Conservation (phyloP, 2,888 invertebrate species). For the Malthinus flaveolus region DNA sequence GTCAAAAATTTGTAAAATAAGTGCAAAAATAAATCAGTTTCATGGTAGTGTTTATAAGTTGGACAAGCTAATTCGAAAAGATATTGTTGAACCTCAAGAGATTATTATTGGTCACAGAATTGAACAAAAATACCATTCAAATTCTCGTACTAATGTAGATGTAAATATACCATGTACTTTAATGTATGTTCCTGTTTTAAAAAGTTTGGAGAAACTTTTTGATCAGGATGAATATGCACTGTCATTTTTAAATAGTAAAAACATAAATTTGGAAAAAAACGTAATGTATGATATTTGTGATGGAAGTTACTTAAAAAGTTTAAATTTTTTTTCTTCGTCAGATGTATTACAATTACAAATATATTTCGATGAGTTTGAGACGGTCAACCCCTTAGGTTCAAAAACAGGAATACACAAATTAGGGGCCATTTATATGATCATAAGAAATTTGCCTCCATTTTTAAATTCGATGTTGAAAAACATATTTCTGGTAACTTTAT, state of each 20-base stretch:
- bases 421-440: slow-evolving; percentile 19
- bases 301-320: not conserved
- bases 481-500: slow-evolving; percentile 27
- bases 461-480: slow-evolving; percentile 20
- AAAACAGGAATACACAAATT: slow-evolving; percentile 26
- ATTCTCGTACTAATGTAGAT: not conserved
- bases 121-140: not conserved
- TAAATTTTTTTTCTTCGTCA: too few species aligned
- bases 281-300: not conserved
- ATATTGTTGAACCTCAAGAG: not conserved
- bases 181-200: not conserved
- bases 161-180: not conserved
- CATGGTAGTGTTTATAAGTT: not conserved
- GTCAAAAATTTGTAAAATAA: too few species aligned
- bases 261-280: not conserved
- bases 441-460: slow-evolving; percentile 24
- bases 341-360: slow-evolving; percentile 21
- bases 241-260: not conserved
- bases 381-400: slow-evolving; percentile 22
- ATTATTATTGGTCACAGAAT: not conserved
- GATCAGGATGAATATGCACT: not conserved
- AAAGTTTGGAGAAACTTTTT: not conserved
- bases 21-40: too few species aligned
- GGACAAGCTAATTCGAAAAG: not conserved
- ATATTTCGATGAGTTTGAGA: slow-evolving; percentile 26